Evolutionary conservation across 2,113 vertebrate genomes (phyloP), one percentile per base, ranked within the genome.

Genomic region (Formicarius rufipectus): DNA sequence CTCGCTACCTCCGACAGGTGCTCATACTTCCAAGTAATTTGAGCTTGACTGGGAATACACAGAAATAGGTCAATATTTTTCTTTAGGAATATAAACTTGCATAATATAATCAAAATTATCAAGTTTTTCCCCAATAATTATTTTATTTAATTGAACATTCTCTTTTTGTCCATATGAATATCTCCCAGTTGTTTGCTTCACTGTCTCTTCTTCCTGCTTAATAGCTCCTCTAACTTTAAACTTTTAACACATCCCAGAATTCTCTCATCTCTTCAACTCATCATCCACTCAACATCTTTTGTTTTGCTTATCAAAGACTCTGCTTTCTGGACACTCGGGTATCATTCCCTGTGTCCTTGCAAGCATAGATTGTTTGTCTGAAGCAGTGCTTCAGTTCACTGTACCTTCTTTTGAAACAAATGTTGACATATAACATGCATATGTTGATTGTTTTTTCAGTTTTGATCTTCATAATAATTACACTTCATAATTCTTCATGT

Each of bases 341-440:
- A 9, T 49, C 50, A 76, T 66, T 47, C 12, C 33, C 24, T 2
- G 0, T 44, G 33, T 58, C 71, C 42, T 85, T 80, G 44, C 6
- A 12, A 64, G 6, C 0, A 1, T 10, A 37, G 45, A 14, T 25
- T 13, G 13, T 58, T 79, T 89, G 10, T 18, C 44, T 37, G 14
- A 87, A 73, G 55, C 22, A 55, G 4, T 33, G 18, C 33, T 73
- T 80, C 13, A 35, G 6, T 59, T 72, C 7, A 44, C 15, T 66
- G 6, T 49, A 14, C 23, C 4, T 3, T 60, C 22, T 88, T 80
- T 45, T 60, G 49, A 73, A 77, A 42, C 30, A 52, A 19, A 73
- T 47, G 18, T 84, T 77, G 3, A 56, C 0, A 0, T 55, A 14
- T 39, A 35, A 39, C 0, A 2, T 47, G 35, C 15, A 50, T 63